Percentiles rank a stretch among this genome's conserved stretches.
Conservation (phyloP, 2,888 invertebrate genomes). For the Dexiosoma caninum region DNA sequence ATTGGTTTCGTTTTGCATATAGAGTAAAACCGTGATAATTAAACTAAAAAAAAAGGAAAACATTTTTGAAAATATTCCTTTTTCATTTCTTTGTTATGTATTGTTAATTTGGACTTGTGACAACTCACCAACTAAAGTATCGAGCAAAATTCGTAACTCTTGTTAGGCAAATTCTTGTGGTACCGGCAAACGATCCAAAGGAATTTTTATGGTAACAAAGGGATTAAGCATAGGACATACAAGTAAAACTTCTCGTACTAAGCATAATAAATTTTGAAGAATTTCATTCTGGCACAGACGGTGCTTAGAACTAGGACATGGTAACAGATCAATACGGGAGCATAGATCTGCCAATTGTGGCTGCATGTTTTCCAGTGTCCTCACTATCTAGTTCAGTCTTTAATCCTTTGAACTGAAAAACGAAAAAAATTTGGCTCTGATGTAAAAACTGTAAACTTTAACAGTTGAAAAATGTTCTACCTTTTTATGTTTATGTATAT, state of each 20-base stretch:
- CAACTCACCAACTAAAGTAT: slow-evolving; percentile 71
- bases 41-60: background rate
- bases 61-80: background rate
- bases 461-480: background rate
- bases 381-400: slow-evolving; percentile 75
- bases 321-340: slow-evolving; percentile 76
- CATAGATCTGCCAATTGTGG: slow-evolving; percentile 77
- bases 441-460: background rate
- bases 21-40: too few species aligned
- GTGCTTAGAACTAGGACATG: slow-evolving; percentile 78
- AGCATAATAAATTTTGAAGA: slow-evolving; percentile 75
- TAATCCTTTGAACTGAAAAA: slow-evolving; percentile 72
- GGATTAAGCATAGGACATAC: slow-evolving; percentile 74
- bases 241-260: slow-evolving; percentile 76
- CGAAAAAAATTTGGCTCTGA: too few species aligned
- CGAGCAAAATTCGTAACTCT: slow-evolving; percentile 72
- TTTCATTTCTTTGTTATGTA: slow-evolving; percentile 61
- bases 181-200: slow-evolving; percentile 76
- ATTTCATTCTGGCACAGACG: slow-evolving; percentile 78
- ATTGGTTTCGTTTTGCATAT: too few species aligned
- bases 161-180: slow-evolving; percentile 77
- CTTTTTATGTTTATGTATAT: slow-evolving; percentile 83
- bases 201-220: slow-evolving; percentile 73
- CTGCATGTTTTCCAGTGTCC: slow-evolving; percentile 76
- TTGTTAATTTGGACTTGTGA: slow-evolving; percentile 66